Percentiles rank a stretch among this genome's conserved stretches.
These are phyloP conservation scores for Leucophenga varia DNA, from an alignment of 1,140 invertebrate genomes.

Conservation along the genomic window DNA sequence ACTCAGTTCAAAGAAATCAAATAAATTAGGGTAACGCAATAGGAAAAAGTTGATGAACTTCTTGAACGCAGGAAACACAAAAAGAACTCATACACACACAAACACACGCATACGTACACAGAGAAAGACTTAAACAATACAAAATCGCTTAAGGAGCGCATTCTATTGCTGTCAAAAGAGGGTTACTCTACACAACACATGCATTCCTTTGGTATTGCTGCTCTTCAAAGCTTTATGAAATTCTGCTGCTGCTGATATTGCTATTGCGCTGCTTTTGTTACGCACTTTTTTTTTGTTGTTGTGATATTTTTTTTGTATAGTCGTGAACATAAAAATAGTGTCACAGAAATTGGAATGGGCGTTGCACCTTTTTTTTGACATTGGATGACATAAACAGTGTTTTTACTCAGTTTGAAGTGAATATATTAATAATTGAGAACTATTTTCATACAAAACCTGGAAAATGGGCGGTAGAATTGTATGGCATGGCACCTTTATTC, in stretches of 20 bases:
- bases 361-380: no score
- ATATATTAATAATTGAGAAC: no score
- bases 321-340: slow-evolving; percentile 1
- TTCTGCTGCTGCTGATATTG: background rate
- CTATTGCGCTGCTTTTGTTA: background rate
- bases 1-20: no score
- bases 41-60: slow-evolving; percentile 44
- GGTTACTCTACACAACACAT: no score
- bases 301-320: slow-evolving; percentile 39
- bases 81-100: background rate
- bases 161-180: background rate
- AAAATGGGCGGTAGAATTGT: no score
- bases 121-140: background rate
- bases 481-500: no score
- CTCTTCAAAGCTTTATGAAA: background rate
- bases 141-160: background rate
- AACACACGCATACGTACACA: background rate
- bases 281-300: slow-evolving; percentile 30
- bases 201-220: background rate
- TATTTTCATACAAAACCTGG: no score
- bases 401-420: no score
- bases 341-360: no score
- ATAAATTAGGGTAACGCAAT: slow-evolving; percentile 35
- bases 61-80: background rate
- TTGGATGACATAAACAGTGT: no score